These are phyloP conservation scores for Vidua chalybeata DNA, from an alignment of 2,113 vertebrate genomes.

Conservation along the genomic window DNA sequence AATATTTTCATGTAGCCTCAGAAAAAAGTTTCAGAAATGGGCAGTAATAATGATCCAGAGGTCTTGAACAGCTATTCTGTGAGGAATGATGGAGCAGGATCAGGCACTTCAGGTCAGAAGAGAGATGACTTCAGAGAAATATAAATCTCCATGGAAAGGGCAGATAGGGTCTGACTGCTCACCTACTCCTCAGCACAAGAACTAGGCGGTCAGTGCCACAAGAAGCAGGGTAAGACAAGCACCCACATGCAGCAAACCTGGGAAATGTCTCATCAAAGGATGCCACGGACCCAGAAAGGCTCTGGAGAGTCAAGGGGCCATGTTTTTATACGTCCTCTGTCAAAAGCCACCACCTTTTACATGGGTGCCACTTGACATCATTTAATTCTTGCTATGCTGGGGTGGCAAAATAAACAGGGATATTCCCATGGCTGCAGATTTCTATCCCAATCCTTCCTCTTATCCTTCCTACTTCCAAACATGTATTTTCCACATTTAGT, in stretches of 20 bases:
- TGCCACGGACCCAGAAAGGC: accelerated
- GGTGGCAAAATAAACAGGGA: neutral
- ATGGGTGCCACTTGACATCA: neutral
- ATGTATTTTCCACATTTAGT: neutral
- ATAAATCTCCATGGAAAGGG: neutral
- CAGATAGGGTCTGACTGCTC: neutral
- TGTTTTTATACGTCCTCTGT: neutral
- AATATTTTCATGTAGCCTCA: neutral
- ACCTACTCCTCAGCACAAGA: neutral
- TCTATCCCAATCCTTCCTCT: neutral
- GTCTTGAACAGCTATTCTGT: neutral
- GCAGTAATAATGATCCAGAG: neutral
- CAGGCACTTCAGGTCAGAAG: neutral
- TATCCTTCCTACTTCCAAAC: neutral
- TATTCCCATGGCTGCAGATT: neutral
- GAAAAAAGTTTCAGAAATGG: neutral
- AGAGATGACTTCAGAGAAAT: neutral
- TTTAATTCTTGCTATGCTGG: neutral
- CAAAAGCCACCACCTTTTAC: neutral
- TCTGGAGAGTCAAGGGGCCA: neutral
- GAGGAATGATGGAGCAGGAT: neutral
- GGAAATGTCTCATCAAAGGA: neutral
- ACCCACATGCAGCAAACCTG: neutral
- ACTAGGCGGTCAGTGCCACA: neutral
- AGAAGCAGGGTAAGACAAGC: neutral